Evolutionary conservation across 2,888 invertebrate genomes (phyloP).

Genomic region (Limenitis camilla): DNA sequence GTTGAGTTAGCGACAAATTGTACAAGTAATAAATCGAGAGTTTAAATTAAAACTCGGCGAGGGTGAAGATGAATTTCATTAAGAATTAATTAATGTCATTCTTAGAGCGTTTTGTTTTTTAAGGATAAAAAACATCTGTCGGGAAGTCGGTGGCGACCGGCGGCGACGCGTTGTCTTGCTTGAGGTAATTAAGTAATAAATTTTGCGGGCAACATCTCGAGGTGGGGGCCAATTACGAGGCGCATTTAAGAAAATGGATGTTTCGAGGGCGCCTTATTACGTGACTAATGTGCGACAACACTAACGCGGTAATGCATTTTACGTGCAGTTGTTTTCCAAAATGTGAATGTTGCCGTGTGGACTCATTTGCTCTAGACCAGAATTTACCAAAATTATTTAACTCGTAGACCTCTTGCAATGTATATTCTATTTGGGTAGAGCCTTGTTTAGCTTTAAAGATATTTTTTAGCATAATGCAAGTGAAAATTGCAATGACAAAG

Average conservation of each 20-base stretch:
- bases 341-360: too few relatives aligned
- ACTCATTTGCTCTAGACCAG: too few relatives aligned
- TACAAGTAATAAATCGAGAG: slow-evolving; percentile 69
- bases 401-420: too few relatives aligned
- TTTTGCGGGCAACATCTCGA: slow-evolving; percentile 67
- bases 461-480: too few relatives aligned
- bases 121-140: slow-evolving; percentile 72
- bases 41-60: slow-evolving; percentile 69
- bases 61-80: slow-evolving; percentile 76
- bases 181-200: slow-evolving; percentile 76
- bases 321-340: neutral
- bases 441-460: too few relatives aligned
- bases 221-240: slow-evolving; percentile 68
- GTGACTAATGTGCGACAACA: slow-evolving; percentile 16
- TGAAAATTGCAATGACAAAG: too few relatives aligned
- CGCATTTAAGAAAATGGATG: slow-evolving; percentile 69
- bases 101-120: slow-evolving; percentile 73
- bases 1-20: slow-evolving; percentile 64
- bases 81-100: slow-evolving; percentile 76
- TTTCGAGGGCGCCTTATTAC: slow-evolving; percentile 39
- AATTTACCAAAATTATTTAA: too few relatives aligned
- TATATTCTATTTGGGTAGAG: too few relatives aligned
- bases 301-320: neutral
- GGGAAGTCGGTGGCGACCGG: slow-evolving; percentile 53
- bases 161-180: slow-evolving; percentile 69